Base-by-base conservation (phyloP, 2,888 invertebrate genomes). In the Neoitamus cyanurus region DNA sequence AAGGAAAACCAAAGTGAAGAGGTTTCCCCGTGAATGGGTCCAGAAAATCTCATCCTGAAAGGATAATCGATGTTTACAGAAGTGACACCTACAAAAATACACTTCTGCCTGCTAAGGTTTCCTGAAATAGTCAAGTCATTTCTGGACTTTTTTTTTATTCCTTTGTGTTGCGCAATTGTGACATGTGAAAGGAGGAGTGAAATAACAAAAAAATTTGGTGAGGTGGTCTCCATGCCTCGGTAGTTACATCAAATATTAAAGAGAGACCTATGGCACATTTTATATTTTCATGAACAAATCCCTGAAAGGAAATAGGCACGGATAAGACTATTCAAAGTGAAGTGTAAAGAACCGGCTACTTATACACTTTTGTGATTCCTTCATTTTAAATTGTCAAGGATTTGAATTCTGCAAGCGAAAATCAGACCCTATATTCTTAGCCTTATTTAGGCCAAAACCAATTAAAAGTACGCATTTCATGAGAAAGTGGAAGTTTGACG, bases 11-110 rank as follows among this genome's bases (percentile, higher is more conserved):
- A 82, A 77, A 68, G 28, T 77, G 82, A 73, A 86, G 15, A 42
- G 84, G 28, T 46, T 48, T 73, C 70, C 72, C 37, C 20, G 70
- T 37, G 25, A 85, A 46, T 69, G 34, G 83, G 83, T 85, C 78
- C 69, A 83, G 83, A 85, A 86, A 86, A 86, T 86, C 83, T 82
- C 25, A 86, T 85, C 84, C 86, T 83, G 69, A 83, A 85, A 86
- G 86, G 85, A 86, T 86, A 87, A 86, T 86, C 86, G 85, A 85
- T 87, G 87, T 86, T 86, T 86, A 86, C 84, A 86, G 83, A 86
- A 85, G 84, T 80, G 85, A 80, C 84, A 86, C 86, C 87, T 86
- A 86, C 86, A 73, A 85, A 86, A 75, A 87, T 85, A 84, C 73
- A 84, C 20, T 80, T 58, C 15, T 58, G 58, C 31, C 30, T 58